Evolutionary conservation across 2,888 invertebrate genomes (phyloP).

Genomic region (Chrysolina haemoptera): DNA sequence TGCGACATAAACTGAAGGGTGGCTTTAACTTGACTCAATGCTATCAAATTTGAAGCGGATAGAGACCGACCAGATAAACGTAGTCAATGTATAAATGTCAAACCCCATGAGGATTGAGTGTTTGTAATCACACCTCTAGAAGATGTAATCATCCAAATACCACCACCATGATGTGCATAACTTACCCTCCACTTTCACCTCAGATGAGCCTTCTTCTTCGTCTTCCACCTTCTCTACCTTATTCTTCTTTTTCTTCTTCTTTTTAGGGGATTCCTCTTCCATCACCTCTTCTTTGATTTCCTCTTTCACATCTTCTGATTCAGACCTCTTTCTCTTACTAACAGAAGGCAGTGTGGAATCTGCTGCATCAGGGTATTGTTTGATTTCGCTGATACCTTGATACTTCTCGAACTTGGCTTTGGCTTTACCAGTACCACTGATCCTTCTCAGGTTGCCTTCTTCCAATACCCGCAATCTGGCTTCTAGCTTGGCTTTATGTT

Average conservation of each 20-base stretch:
- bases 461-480: constrained; percentile 84
- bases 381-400: constrained; percentile 87
- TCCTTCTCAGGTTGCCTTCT: constrained; percentile 84
- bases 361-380: constrained; percentile 81
- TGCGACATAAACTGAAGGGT: too few species aligned
- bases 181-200: constrained; percentile 41
- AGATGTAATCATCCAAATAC: too few species aligned
- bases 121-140: too few species aligned
- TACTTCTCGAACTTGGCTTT: constrained; percentile 95
- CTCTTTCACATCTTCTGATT: constrained; percentile 64
- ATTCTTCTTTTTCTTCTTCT: constrained; percentile 48
- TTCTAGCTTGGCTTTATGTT: constrained; percentile 92
- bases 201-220: constrained; percentile 51
- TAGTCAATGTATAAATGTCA: too few species aligned
- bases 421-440: constrained; percentile 92
- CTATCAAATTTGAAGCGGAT: too few species aligned
- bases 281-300: constrained; percentile 54
- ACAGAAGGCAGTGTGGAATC: constrained; percentile 85
- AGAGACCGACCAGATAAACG: too few species aligned
- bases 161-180: too few species aligned
- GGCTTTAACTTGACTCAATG: too few species aligned
- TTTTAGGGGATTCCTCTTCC: constrained; percentile 30
- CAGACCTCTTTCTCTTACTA: constrained; percentile 75
- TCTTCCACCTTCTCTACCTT: constrained; percentile 48
- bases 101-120: too few species aligned